phyloP scores from a whole-genome alignment of 1,140 invertebrate genomes.

The Hesperophylax magnus region DNA sequence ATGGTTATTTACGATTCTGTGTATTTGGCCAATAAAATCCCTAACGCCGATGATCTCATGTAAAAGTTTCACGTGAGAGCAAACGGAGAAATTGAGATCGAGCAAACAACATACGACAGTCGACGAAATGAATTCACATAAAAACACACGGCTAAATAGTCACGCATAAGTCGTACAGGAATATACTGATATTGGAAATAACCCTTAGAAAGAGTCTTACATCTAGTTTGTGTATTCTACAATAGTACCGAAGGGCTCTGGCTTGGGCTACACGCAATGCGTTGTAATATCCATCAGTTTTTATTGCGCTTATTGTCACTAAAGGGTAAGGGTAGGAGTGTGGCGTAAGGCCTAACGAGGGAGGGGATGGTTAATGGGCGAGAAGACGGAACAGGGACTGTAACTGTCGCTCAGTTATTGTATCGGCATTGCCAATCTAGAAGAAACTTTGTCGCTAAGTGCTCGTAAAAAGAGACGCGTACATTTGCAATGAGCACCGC shows the following conservation, averaged over 20 bases:
- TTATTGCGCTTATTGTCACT: slow-evolving; percentile 48
- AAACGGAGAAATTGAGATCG: not conserved
- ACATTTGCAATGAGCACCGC: slow-evolving; percentile 41
- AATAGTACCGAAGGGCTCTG: not conserved
- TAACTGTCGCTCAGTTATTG: slow-evolving; percentile 47
- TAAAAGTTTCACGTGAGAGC: slow-evolving; percentile 11
- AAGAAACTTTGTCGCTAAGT: slow-evolving; percentile 52
- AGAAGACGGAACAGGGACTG: slow-evolving; percentile 18
- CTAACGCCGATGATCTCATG: slow-evolving; percentile 9
- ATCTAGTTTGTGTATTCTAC: slow-evolving; percentile 33
- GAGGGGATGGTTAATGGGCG: slow-evolving; percentile 35
- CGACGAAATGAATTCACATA: slow-evolving; percentile 2
- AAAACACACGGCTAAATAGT: slow-evolving; percentile 1
- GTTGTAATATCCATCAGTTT: slow-evolving; percentile 55
- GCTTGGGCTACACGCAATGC: slow-evolving; percentile 38
- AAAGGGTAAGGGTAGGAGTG: slow-evolving; percentile 7
- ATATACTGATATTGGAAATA: not conserved
- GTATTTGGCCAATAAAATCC: slow-evolving; percentile 17
- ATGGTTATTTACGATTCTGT: slow-evolving; percentile 22
- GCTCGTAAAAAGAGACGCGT: slow-evolving; percentile 46
- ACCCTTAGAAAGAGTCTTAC: not conserved
- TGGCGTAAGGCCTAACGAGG: not conserved
- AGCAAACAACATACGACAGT: not conserved
- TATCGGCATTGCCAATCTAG: slow-evolving; percentile 49
- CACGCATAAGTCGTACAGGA: not conserved